Base-by-base conservation (phyloP, 2,113 vertebrate genomes). In the Petroica traversi region DNA sequence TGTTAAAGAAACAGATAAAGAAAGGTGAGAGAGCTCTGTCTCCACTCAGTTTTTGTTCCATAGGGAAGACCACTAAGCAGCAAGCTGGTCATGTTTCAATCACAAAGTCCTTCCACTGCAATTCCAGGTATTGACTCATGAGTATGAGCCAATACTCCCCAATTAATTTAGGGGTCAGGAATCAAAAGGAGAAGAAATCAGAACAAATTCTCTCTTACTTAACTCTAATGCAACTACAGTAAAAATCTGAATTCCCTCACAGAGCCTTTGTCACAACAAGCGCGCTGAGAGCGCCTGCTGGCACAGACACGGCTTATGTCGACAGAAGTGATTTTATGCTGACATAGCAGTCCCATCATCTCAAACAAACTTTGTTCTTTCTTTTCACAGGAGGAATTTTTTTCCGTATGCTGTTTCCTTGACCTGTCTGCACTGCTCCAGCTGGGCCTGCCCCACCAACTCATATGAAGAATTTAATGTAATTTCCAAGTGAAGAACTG, bases 241-340 rank as follows among this genome's bases (percentile, higher is more conserved):
- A 88, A 76, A 72, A 85, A 59, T 13, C 4, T n/a, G 49, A 59
- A 68, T 64, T 61, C 46, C 49, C 58, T 68, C n/a, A 8, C 1
- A 68, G 54, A 79, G 54, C 16, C 54, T 75, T 76, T 82, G 62
- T 93, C 78, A 90, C 58, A 75, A 76, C 49, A 73, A 45, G 12
- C 0, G 5, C 0, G 3, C 54, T 22, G 66, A 57, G 66, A 38
- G 58, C 0, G 12, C 41, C 90, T 64, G 88, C 85, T 92, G 92
- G 75, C 92, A 92, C 48, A 64, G 36, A 69, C 82, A 81, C 28
- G 40, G 69, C 33, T 68, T 24, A 8, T 41, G 66, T 34, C 5
- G 7, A 91, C 89, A 93, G 74, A 85, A 84, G 66, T 29, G 81
- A 49, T 74, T 76, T 92, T 61, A 86, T 88, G 93, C 93, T 96